A percentile compares a stretch with the other conserved stretches of the same genome.
Conservation (phyloP, 1,140 invertebrate genomes). For the Whitmania pigra region DNA sequence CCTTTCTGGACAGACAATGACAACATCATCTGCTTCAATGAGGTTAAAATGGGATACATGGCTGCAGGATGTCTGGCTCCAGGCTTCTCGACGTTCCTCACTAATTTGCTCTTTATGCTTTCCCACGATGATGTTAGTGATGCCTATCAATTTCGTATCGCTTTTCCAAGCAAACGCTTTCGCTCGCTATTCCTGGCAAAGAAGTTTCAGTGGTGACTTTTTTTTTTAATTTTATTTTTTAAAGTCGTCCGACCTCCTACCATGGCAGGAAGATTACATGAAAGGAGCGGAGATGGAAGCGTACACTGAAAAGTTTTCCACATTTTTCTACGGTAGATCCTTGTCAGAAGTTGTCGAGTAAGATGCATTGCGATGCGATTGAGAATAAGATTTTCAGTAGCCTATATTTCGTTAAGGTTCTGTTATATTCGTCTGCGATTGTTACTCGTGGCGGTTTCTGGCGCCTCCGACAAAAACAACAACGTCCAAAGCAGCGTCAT, state of each 20-base stretch:
- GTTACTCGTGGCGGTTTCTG: too few species aligned
- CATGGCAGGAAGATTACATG: conserved; percentile 99
- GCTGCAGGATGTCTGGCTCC: conserved; percentile 94
- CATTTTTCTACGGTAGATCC: conserved; percentile 96
- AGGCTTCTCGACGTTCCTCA: conserved; percentile 99
- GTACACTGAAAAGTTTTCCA: conserved; percentile 99
- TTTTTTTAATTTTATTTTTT: background rate
- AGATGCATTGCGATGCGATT: conserved; percentile 47
- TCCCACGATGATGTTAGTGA: conserved; percentile 77
- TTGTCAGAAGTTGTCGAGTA: conserved; percentile 99
- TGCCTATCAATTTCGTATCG: too few species aligned
- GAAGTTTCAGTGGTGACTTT: too few species aligned
- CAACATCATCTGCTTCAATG: conserved; percentile 73
- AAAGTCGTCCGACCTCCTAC: conserved; percentile 66
- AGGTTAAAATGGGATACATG: conserved; percentile 92
- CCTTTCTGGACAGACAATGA: conserved; percentile 99
- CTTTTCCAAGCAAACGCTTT: too few species aligned
- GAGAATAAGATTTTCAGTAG: too few species aligned
- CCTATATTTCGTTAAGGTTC: too few species aligned
- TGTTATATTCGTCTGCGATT: too few species aligned
- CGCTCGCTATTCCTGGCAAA: too few species aligned
- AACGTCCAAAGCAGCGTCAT: background rate
- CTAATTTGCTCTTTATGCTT: conserved; percentile 97
- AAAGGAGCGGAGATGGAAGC: conserved; percentile 99
- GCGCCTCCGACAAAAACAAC: too few species aligned